These are phyloP conservation scores for Yponomeuta sedellus DNA, from an alignment of 2,888 invertebrate genomes.

Conservation along the genomic window DNA sequence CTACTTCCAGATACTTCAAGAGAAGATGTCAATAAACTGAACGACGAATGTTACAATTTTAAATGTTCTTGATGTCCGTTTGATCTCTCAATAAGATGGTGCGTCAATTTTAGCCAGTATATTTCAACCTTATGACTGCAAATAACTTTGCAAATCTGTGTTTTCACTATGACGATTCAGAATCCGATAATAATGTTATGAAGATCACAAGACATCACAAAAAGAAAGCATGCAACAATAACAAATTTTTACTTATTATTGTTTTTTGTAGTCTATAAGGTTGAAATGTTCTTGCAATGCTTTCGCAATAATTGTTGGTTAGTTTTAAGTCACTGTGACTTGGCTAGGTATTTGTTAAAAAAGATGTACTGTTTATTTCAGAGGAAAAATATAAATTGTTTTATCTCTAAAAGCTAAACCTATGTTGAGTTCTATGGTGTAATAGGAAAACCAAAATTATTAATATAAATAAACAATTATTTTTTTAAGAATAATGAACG, in stretches of 20 bases:
- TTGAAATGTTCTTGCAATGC: constrained; percentile 12
- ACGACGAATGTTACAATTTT: constrained; percentile 18
- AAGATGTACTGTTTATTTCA: no score
- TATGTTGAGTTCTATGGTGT: not conserved
- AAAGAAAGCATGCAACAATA: no score
- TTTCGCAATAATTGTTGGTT: constrained; percentile 30
- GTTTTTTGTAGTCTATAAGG: not conserved
- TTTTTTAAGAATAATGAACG: no score
- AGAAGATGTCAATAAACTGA: constrained; percentile 77
- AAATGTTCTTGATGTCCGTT: constrained; percentile 22
- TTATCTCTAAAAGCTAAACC: no score
- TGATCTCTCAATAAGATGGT: constrained; percentile 53
- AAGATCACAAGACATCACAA: no score
- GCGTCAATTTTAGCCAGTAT: constrained; percentile 8
- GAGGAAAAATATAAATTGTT: no score
- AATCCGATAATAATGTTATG: no score
- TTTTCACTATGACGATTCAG: no score
- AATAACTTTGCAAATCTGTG: no score
- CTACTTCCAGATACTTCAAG: constrained; percentile 86
- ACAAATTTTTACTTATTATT: not conserved
- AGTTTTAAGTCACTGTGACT: not conserved
- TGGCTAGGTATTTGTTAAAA: constrained; percentile 17
- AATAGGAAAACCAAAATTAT: no score
- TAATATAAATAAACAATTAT: not conserved
- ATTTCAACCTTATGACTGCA: constrained; percentile 10